phyloP scores from a whole-genome alignment of 2,113 vertebrate genomes.

The Campylomormyrus tamandua region DNA sequence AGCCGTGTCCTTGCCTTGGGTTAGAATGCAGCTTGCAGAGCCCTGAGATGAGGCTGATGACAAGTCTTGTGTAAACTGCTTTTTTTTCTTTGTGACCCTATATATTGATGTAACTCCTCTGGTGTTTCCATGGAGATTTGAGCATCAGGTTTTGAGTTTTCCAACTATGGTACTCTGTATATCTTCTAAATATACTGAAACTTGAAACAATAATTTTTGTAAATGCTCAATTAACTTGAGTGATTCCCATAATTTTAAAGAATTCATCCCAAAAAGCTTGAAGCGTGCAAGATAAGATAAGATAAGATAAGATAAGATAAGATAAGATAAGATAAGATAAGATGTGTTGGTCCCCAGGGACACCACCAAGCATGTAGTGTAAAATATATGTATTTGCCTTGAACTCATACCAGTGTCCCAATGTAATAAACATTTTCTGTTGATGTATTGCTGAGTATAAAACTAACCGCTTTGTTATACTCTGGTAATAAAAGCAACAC shows the following conservation, averaged over 20 bases:
- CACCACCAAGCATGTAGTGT: not conserved
- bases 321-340: not conserved
- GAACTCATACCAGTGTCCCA: not conserved
- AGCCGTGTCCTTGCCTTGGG: slow-evolving; percentile 17
- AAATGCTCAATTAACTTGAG: not conserved
- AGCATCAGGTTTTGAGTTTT: not conserved
- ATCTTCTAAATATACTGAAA: not conserved
- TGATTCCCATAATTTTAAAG: not conserved
- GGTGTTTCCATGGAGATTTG: not conserved
- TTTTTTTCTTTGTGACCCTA: not conserved
- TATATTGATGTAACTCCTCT: not conserved
- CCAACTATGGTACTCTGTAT: not conserved
- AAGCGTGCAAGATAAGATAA: not conserved
- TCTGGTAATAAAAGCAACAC: not conserved
- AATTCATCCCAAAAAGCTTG: not conserved
- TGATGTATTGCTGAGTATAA: not conserved
- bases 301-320: not conserved
- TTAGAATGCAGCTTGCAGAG: not conserved
- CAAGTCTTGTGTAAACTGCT: slow-evolving; percentile 12
- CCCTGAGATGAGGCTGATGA: not conserved
- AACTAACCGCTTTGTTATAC: not conserved
- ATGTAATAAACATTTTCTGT: not conserved
- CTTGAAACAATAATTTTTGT: not conserved
- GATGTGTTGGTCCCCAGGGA: not conserved
- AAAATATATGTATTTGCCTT: not conserved